A percentile compares a stretch with the other conserved stretches of the same genome.
Conservation (phyloP, 2,797 vertebrate species). For the Synanceia verrucosa region DNA sequence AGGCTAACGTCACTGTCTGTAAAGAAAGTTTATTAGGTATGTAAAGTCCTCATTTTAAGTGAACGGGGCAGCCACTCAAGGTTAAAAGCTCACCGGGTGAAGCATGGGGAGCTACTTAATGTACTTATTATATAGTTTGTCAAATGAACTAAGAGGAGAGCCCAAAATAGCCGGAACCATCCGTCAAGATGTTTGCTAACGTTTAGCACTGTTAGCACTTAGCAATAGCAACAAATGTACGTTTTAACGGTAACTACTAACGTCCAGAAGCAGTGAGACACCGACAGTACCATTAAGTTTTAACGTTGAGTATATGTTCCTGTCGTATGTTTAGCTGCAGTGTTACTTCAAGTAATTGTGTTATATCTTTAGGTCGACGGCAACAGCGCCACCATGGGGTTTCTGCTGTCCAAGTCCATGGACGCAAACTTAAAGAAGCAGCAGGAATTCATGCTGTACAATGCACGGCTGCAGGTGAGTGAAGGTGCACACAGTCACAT, state of each 20-base stretch:
- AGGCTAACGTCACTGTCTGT: background rate
- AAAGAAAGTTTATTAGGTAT: slow-evolving; percentile 35
- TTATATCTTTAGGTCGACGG: slow-evolving; percentile 18
- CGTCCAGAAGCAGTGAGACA: background rate
- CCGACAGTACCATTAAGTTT: background rate
- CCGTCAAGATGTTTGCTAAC: background rate
- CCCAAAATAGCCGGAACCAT: background rate
- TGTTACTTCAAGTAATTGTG: background rate
- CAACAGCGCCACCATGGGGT: slow-evolving; percentile 69
- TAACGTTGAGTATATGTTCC: background rate
- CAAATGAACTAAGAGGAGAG: background rate
- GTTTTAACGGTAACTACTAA: background rate
- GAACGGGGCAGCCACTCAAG: background rate
- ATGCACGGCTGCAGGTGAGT: slow-evolving; percentile 85
- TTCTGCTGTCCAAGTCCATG: slow-evolving; percentile 87
- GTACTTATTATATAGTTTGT: background rate
- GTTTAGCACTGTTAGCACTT: background rate
- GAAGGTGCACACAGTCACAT: background rate
- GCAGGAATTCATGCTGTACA: slow-evolving; percentile 88
- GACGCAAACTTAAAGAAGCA: slow-evolving; percentile 85
- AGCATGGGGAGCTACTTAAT: background rate
- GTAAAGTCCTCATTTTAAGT: slow-evolving; percentile 16
- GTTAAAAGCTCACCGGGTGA: background rate
- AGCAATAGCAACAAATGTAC: background rate
- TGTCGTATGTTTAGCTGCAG: background rate